Percentiles rank a stretch among this genome's conserved stretches.
Evolutionary conservation across 2,113 vertebrate species (phyloP).

Genomic region (Butorides virescens): DNA sequence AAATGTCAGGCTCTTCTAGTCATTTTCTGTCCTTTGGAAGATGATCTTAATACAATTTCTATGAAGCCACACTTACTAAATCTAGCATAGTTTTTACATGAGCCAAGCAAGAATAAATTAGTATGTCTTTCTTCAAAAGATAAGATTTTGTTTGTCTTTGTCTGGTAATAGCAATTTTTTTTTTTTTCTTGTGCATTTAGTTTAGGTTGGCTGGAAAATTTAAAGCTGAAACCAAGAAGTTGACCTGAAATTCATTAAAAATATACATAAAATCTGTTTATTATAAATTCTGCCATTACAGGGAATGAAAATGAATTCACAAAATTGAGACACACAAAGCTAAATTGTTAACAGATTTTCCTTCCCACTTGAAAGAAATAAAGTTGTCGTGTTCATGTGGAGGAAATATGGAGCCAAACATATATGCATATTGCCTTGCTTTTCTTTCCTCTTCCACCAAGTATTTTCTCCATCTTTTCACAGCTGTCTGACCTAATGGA

Average conservation of each 20-base stretch:
- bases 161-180: not conserved
- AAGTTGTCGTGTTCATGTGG: not conserved
- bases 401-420: conserved; percentile 8
- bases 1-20: not conserved
- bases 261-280: not conserved
- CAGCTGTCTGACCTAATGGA: conserved; percentile 58
- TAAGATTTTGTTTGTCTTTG: not conserved
- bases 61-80: not conserved
- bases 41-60: not conserved
- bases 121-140: not conserved
- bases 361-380: conserved; percentile 65
- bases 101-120: not conserved
- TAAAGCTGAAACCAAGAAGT: not conserved
- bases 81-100: not conserved
- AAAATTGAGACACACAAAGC: not conserved
- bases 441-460: not conserved
- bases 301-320: not conserved
- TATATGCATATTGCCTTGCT: not conserved
- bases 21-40: not conserved
- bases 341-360: conserved; percentile 66
- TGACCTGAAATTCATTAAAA: conserved; percentile 2
- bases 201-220: conserved; percentile 18
- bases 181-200: not conserved
- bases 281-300: not conserved
- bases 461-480: conserved; percentile 32